phyloP scores from a whole-genome alignment of 1,140 invertebrate genomes.

The Dreissena rostriformis region DNA sequence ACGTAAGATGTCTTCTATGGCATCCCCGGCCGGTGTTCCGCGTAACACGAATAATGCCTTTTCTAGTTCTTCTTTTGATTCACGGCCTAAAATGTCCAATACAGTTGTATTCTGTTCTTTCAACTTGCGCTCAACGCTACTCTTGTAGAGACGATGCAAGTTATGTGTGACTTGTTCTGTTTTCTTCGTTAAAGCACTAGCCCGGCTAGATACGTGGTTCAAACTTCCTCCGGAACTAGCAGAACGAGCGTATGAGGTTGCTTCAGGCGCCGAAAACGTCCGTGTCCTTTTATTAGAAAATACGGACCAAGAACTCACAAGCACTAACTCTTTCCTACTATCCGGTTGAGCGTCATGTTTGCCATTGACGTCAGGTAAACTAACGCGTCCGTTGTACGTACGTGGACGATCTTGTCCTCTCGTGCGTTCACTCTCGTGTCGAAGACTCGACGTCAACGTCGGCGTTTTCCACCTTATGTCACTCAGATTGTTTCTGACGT shows the following conservation, averaged over 20 bases:
- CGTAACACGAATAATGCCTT: conserved; percentile 45
- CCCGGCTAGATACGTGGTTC: background rate
- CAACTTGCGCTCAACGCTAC: conserved; percentile 19
- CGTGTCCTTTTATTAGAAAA: conserved; percentile 14
- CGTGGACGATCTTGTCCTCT: background rate
- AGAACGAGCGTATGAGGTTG: background rate
- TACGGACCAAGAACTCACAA: conserved; percentile 48
- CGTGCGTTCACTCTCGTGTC: conserved; percentile 18
- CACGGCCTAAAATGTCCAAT: conserved; percentile 29
- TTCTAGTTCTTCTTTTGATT: conserved; percentile 41
- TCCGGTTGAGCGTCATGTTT: background rate
- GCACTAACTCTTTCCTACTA: background rate
- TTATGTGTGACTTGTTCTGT: conserved; percentile 36
- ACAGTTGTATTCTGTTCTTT: conserved; percentile 28
- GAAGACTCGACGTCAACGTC: conserved; percentile 8
- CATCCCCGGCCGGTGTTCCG: conserved; percentile 34
- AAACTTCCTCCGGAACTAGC: background rate
- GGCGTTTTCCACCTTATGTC: conserved; percentile 47
- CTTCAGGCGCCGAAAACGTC: background rate
- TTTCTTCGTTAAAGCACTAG: conserved; percentile 9
- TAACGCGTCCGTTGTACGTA: background rate
- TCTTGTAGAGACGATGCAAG: conserved; percentile 41
- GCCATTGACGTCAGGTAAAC: background rate
- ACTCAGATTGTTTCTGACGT: conserved; percentile 30
- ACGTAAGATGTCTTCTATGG: conserved; percentile 37